Base-by-base conservation (phyloP, 2,113 vertebrate species). In the Stigmatopora argus region DNA sequence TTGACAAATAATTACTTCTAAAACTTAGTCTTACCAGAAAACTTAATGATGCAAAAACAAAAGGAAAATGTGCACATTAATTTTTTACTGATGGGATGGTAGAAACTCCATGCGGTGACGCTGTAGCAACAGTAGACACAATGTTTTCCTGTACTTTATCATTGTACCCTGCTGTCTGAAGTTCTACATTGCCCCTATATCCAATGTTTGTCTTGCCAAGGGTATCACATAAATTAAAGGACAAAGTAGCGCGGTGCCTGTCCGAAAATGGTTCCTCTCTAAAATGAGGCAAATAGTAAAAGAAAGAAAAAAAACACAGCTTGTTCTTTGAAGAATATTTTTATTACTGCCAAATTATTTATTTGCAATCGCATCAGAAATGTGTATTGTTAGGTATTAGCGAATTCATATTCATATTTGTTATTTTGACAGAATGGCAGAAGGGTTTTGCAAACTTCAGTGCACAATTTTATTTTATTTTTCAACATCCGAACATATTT, bases 121-220 rank as follows among this genome's bases (percentile, higher is more conserved):
- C 59, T 72, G 58, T 52, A 57, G 47, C 67, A 61, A 19, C 64
- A 71, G 66, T 34, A 66, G 45, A 73, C 68, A 66, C 70, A 55
- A 72, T 63, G 66, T 73, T 74, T 69, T 65, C 57, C 31, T 45
- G 68, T 79, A 61, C 68, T 81, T 79, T 64, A 66, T 83, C 78
- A 81, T 67, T 79, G 72, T 56, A 68, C 69, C 67, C 64, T 61
- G 69, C 53, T 70, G 73, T 71, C 68, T 68, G 34, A 65, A 60
- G 72, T 67, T 79, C 71, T 56, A 70, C 58, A 79, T 77, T 75
- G 69, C 65, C 35, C 38, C 73, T 66, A 68, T 72, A 77, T 67
- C 64, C 65, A 69, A 64, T 61, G 65, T 61, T 66, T 74, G 7
- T 60, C 10, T 59, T 47, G 17, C 48, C 34, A 18, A 35, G 17